Conservation (phyloP, 1,140 invertebrate species). For the Trichonephila inaurata region DNA sequence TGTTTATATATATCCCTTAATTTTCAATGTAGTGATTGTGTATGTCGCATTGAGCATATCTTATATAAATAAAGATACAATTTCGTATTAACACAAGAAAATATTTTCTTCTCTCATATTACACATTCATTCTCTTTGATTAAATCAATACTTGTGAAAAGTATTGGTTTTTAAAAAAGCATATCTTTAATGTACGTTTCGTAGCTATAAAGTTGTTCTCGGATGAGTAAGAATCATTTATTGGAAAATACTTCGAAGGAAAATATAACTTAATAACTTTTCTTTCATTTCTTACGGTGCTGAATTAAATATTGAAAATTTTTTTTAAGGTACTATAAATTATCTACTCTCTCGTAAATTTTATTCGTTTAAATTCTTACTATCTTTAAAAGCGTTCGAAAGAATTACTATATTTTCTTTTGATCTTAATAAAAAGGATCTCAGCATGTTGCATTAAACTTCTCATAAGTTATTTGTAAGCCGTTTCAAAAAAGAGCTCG, state of each 20-base stretch:
- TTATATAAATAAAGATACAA: too few relatives aligned
- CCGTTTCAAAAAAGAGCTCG: too few relatives aligned
- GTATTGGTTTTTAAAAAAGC: too few relatives aligned
- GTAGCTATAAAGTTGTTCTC: not conserved
- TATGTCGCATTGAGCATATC: too few relatives aligned
- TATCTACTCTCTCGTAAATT: not conserved
- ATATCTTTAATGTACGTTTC: too few relatives aligned
- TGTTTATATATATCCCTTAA: too few relatives aligned
- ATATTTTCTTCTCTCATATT: not conserved
- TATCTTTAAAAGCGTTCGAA: not conserved
- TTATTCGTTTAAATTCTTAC: not conserved
- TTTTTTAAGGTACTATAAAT: not conserved
- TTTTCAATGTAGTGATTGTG: too few relatives aligned
- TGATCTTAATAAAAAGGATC: not conserved
- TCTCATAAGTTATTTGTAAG: too few relatives aligned
- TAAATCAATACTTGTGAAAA: not conserved
- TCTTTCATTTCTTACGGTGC: not conserved
- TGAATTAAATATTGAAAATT: not conserved
- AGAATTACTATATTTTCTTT: not conserved
- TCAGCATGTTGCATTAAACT: too few relatives aligned
- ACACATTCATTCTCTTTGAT: not conserved
- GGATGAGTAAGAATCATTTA: not conserved
- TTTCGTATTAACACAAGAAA: not conserved
- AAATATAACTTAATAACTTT: not conserved
- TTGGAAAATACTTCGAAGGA: not conserved